Conservation (phyloP, 2,888 invertebrate species). For the Phortica okadai region DNA sequence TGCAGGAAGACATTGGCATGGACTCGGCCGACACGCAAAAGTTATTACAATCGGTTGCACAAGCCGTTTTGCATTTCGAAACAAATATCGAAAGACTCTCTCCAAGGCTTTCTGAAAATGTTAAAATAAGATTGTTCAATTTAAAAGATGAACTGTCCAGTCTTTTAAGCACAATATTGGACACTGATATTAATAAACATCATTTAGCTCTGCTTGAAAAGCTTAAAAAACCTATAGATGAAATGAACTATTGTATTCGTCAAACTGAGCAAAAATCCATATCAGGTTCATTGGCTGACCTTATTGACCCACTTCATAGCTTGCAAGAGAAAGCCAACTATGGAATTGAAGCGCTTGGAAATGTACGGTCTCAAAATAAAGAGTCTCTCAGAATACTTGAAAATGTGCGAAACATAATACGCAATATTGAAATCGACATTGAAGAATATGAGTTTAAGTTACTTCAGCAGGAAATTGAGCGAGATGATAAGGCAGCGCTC, state of each 20-base stretch:
- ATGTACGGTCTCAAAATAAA: conserved; percentile 60
- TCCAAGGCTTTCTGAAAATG: conserved; percentile 61
- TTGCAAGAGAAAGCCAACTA: conserved; percentile 72
- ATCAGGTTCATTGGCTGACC: conserved; percentile 72
- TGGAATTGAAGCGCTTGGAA: conserved; percentile 68
- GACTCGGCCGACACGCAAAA: conserved; percentile 75
- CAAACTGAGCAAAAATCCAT: conserved; percentile 75
- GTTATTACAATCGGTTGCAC: conserved; percentile 75
- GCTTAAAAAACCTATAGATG: conserved; percentile 78
- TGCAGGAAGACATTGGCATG: conserved; percentile 67
- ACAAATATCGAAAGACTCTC: conserved; percentile 73
- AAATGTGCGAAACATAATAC: conserved; percentile 68
- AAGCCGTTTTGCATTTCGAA: conserved; percentile 75
- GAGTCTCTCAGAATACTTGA: conserved; percentile 65
- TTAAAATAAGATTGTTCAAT: conserved; percentile 71
- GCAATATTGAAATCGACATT: conserved; percentile 70
- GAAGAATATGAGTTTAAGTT: conserved; percentile 74
- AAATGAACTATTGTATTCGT: conserved; percentile 76
- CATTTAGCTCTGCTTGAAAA: conserved; percentile 77
- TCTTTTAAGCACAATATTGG: conserved; percentile 79
- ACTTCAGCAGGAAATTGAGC: conserved; percentile 68
- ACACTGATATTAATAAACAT: conserved; percentile 73
- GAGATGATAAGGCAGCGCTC: conserved; percentile 66
- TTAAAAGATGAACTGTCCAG: conserved; percentile 79
- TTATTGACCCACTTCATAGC: conserved; percentile 73